phyloP scores from a whole-genome alignment of 2,113 vertebrate genomes.

The Pseudopipra pipra region DNA sequence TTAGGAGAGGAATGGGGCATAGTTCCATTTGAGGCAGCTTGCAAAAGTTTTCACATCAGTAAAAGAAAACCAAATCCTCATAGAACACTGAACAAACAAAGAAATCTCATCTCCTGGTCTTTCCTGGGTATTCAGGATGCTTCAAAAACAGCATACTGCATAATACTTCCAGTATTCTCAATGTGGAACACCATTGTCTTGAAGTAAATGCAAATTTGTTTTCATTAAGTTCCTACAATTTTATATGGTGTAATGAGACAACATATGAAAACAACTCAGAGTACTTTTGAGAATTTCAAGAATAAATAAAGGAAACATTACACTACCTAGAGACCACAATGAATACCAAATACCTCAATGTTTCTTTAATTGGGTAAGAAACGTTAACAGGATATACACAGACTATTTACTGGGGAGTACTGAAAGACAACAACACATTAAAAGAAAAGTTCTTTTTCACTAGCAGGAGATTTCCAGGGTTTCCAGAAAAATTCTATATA shows the following conservation, averaged over 20 bases:
- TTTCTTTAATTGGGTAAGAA: not conserved
- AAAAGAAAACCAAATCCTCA: not conserved
- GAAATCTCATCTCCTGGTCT: not conserved
- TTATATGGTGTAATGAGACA: not conserved
- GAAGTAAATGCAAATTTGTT: not conserved
- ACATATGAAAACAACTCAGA: not conserved
- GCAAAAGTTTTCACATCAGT: not conserved
- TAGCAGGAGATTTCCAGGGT: not conserved
- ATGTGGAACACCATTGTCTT: not conserved
- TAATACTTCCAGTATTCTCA: not conserved
- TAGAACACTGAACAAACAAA: not conserved
- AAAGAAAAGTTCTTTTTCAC: not conserved
- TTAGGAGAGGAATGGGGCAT: accelerated
- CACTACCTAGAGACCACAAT: not conserved
- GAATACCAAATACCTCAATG: not conserved
- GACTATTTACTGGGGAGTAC: not conserved
- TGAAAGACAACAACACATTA: not conserved
- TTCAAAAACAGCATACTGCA: not conserved
- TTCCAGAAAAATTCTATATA: not conserved
- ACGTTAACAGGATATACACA: not conserved
- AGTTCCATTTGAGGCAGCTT: not conserved
- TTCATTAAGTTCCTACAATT: not conserved
- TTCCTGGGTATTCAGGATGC: not conserved
- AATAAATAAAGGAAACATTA: not conserved
- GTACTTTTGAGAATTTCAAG: not conserved